Evolutionary conservation across 2,888 invertebrate genomes (phyloP).

Genomic region (Cantharis nigra): DNA sequence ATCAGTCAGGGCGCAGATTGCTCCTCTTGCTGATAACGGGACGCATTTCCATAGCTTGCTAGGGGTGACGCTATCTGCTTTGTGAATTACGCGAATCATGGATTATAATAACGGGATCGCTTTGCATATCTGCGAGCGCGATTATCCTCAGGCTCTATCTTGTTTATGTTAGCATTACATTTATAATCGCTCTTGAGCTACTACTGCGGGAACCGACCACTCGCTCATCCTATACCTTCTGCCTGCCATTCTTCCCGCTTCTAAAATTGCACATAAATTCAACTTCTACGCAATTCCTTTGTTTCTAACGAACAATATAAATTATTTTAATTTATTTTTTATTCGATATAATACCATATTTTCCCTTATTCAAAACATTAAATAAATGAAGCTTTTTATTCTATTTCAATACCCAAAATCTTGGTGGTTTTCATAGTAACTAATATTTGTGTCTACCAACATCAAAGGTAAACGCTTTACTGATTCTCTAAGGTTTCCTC

Average conservation of each 20-base stretch:
- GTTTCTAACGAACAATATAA: slow-evolving; percentile 30
- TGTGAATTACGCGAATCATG: slow-evolving; percentile 55
- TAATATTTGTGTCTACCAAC: neutral
- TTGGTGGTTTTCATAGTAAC: neutral
- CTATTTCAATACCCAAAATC: neutral
- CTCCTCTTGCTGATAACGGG: slow-evolving; percentile 34
- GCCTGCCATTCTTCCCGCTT: slow-evolving; percentile 37
- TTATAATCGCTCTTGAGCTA: slow-evolving; percentile 42
- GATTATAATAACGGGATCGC: slow-evolving; percentile 56
- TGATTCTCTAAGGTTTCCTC: neutral
- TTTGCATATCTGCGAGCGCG: slow-evolving; percentile 54
- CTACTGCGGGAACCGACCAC: slow-evolving; percentile 39
- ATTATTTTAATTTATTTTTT: slow-evolving; percentile 33
- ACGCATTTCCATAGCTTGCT: slow-evolving; percentile 33
- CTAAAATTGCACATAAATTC: slow-evolving; percentile 46
- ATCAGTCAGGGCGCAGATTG: slow-evolving; percentile 35
- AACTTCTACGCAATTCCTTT: slow-evolving; percentile 40
- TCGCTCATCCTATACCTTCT: slow-evolving; percentile 14
- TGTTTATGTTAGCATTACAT: slow-evolving; percentile 50
- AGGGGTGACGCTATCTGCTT: slow-evolving; percentile 39
- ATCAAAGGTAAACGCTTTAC: neutral
- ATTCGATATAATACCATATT: neutral
- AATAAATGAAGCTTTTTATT: neutral
- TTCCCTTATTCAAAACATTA: neutral
- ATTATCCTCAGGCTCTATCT: slow-evolving; percentile 52